Base-by-base conservation (phyloP, 2,113 vertebrate genomes). In the Lycocorax pyrrhopterus region DNA sequence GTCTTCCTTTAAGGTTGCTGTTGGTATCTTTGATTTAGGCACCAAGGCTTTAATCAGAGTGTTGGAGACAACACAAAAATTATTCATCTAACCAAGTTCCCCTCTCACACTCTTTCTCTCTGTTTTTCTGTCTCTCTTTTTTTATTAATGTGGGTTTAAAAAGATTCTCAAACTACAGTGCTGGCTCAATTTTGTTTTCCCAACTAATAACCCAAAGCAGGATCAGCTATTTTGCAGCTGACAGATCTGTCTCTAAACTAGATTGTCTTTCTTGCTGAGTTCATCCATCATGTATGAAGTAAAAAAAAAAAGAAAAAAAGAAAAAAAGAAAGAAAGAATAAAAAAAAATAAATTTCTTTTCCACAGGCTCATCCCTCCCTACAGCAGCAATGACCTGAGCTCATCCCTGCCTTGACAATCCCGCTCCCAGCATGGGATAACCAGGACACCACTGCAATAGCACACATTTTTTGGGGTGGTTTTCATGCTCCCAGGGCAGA, bases 1-100 rank as follows among this genome's bases (percentile, higher is more conserved):
- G 97, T 93, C 97, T 84, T 93, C 94, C 91, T 96, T 96, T 94
- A 93, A 94, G 93, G 97, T 91, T 96, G 89, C 76, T 97, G 93
- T 96, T 93, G 79, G 89, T 96, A 94, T 92, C 97, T 98, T 98
- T 98, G 97, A 98, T 97, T 98, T 91, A 96, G 90, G 78, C 83
- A 93, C 94, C 78, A 63, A 88, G 95, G 93, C 95, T 98, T 98
- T 97, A 98, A 98, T 98, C 96, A 97, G 93, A 81, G 89, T 97
- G 90, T 94, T 97, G 94, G 93, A 96, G 96, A 66, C 12, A 18
- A 94, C 93, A 94, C 86, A 96, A 89, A 94, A 97, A 95, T 96
- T 96, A 96, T 90, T 97, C 95, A 68, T 95, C 94, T 93, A 94
- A 94, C 95, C 52, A 47, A 94, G 91, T 86, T 88, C 67, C 68